Evolutionary conservation across 2,888 invertebrate species (phyloP), one percentile per base, ranked within the genome.

Genomic region (Thereva nobilitata): DNA sequence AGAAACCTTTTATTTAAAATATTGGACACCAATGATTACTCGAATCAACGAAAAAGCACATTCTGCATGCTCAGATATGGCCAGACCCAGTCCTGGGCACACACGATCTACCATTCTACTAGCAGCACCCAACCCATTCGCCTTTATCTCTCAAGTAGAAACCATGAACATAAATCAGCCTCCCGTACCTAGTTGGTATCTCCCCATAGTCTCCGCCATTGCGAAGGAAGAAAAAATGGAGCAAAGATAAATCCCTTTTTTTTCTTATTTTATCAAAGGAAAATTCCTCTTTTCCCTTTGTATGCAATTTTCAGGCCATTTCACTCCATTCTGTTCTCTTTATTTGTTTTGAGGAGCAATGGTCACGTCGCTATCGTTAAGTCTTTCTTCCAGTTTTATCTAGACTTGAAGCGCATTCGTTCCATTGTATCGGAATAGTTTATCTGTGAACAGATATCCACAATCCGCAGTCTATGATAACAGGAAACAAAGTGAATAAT

Each of bases 311-410:
- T 59, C 59, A 41, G 52, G 5, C 65, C 53, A 68, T 64, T 68
- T 64, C 35, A 53, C 57, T 35, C 52, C 59, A 10, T 34, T 52
- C 42, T 34, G 38, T 47, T 52, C 44, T 64, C 37, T 65, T 68
- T 68, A 68, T 68, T 68, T 57, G 59, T 49, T 53, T 61, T 34
- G 53, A 50, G 38, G 59, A 49, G 53, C 64, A 64, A 68, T 65
- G 68, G 68, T 68, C 68, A 68, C 47, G 68, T 44, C 64, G 53
- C 57, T 68, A 68, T 68, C 68, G 55, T 68, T 68, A 64, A 68
- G 65, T 68, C 59, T 68, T 65, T 64, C 23, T 23, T 23, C 23
- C 23, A 2, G 1, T 23, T 23, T 23, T 23, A 23, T 23, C 23
- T 23, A 23, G 23, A 23, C 23, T 23, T 23, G 23, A 23, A 23